Evolutionary conservation across 2,888 invertebrate genomes (phyloP).

Genomic region (Sceliomorpha sp.): DNA sequence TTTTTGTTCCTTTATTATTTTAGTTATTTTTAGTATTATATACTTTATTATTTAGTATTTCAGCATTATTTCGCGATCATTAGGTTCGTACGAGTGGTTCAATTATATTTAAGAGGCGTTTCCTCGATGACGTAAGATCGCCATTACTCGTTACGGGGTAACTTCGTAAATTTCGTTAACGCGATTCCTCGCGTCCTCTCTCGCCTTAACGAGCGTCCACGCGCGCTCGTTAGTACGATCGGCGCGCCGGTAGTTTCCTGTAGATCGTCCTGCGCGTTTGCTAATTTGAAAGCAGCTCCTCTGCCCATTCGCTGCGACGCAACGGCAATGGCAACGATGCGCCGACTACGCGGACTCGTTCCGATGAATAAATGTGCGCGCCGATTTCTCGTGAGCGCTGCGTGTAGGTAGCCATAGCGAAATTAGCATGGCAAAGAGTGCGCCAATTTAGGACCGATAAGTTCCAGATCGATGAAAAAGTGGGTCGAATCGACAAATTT

Average conservation of each 20-base stretch:
- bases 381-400: constrained; percentile 55
- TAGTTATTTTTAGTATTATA: too few relatives aligned
- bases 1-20: too few relatives aligned
- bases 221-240: constrained; percentile 63
- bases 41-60: too few relatives aligned
- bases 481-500: constrained; percentile 14
- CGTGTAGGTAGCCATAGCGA: constrained; percentile 23
- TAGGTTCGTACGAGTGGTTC: constrained; percentile 28
- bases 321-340: constrained; percentile 49
- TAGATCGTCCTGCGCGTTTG: constrained; percentile 56
- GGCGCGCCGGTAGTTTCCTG: constrained; percentile 50
- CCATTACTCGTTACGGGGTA: constrained; percentile 63
- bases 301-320: constrained; percentile 56
- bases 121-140: constrained; percentile 52
- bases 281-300: constrained; percentile 62
- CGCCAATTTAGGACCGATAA: constrained; percentile 63
- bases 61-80: constrained; percentile 40
- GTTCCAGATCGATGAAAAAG: constrained; percentile 17
- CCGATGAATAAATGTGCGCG: constrained; percentile 40
- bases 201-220: constrained; percentile 66
- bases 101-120: constrained; percentile 51
- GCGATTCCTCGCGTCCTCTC: constrained; percentile 60
- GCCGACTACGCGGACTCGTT: constrained; percentile 36
- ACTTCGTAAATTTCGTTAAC: constrained; percentile 70
- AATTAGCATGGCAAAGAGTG: constrained; percentile 66